phyloP scores from a whole-genome alignment of 2,797 vertebrate genomes.

The Meriones psammophilus region DNA sequence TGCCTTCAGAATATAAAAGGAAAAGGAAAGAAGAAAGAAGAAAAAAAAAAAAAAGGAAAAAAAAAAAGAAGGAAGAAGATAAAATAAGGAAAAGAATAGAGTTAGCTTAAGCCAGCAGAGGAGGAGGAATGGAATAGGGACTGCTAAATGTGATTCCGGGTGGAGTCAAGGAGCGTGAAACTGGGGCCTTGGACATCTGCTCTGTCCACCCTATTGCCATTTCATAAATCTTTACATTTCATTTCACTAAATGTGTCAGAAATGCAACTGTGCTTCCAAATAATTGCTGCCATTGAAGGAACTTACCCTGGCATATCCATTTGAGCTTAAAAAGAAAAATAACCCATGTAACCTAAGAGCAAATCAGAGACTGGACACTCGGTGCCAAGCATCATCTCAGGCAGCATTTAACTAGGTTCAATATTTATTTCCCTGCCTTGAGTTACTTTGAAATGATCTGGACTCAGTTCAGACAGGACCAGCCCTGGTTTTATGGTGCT shows the following conservation, averaged over 20 bases:
- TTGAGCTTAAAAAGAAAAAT: constrained; percentile 83
- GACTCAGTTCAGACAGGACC: constrained; percentile 80
- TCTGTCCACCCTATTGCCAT: constrained; percentile 17
- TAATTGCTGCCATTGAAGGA: constrained; percentile 82
- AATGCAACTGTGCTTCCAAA: constrained; percentile 80
- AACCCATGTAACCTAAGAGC: constrained; percentile 83
- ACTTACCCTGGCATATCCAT: constrained; percentile 80
- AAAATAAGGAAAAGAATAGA: no score
- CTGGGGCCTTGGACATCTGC: background rate
- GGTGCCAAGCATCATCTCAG: constrained; percentile 86
- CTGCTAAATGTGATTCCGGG: background rate
- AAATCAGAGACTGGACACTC: constrained; percentile 83
- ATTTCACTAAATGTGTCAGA: constrained; percentile 82
- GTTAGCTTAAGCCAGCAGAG: constrained; percentile 26
- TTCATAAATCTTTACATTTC: constrained; percentile 81
- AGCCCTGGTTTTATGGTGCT: constrained; percentile 83
- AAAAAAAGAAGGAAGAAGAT: background rate
- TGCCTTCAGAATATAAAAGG: constrained; percentile 46
- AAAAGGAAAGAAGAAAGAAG: background rate
- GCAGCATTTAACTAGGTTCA: constrained; percentile 86
- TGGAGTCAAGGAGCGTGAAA: constrained; percentile 52
- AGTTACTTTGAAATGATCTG: constrained; percentile 85
- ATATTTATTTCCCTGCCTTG: constrained; percentile 84
- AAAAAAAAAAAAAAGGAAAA: background rate
- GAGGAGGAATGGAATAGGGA: background rate